Evolutionary conservation across 2,113 vertebrate species (phyloP).

Genomic region (Hyperoodon ampullatus): DNA sequence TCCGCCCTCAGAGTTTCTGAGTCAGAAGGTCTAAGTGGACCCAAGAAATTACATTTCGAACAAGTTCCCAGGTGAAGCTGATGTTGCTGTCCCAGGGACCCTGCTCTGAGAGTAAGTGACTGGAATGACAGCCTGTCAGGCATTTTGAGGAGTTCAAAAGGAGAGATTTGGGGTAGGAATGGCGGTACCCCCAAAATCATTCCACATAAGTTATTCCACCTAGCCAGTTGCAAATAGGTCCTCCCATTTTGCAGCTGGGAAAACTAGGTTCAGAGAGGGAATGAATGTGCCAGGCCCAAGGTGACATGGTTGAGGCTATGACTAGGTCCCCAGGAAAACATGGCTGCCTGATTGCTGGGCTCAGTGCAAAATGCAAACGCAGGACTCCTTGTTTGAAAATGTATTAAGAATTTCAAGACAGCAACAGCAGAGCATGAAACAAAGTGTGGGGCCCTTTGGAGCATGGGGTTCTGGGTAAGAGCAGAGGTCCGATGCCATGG

Average conservation of each 20-base stretch:
- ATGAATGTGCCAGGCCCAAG: no score
- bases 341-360: background rate
- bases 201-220: background rate
- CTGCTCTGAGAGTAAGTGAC: background rate
- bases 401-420: background rate
- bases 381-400: background rate
- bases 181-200: background rate
- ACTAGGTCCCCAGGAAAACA: background rate
- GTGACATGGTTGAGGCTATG: no score
- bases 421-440: fast-evolving
- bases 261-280: background rate
- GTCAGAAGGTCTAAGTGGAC: background rate
- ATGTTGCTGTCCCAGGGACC: no score
- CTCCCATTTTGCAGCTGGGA: background rate
- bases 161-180: background rate
- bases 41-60: background rate
- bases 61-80: background rate
- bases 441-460: fast-evolving
- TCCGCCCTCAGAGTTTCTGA: background rate
- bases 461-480: background rate
- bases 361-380: background rate
- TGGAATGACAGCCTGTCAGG: fast-evolving
- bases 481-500: no score
- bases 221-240: background rate
- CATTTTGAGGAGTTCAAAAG: background rate